phyloP scores from a whole-genome alignment of 1,140 invertebrate genomes.

The Aleiodes sp. region DNA sequence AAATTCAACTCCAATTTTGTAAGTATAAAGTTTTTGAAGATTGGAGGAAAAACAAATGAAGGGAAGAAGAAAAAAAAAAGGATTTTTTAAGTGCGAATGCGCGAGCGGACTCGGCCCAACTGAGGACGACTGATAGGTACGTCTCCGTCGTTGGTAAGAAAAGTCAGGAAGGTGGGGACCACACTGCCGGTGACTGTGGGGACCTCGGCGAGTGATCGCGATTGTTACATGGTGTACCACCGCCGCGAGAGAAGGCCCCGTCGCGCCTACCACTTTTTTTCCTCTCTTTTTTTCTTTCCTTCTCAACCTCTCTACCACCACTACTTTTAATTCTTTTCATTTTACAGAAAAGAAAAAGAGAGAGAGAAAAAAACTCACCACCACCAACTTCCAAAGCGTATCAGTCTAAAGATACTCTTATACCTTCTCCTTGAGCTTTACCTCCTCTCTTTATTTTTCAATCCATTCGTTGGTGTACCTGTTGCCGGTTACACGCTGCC shows the following conservation, averaged over 20 bases:
- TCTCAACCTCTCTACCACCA: conserved; percentile 17
- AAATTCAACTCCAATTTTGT: too few relatives aligned
- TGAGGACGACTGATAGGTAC: conserved; percentile 54
- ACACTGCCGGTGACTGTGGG: conserved; percentile 35
- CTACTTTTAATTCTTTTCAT: conserved; percentile 10
- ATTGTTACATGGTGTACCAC: conserved; percentile 43
- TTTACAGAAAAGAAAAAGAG: not conserved
- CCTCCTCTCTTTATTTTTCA: too few relatives aligned
- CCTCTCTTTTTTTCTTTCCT: conserved; percentile 4
- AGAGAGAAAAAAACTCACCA: too few relatives aligned
- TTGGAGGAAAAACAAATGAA: not conserved
- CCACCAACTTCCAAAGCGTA: too few relatives aligned
- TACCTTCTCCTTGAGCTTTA: too few relatives aligned
- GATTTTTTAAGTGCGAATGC: conserved; percentile 57
- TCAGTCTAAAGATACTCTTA: too few relatives aligned
- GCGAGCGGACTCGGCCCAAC: conserved; percentile 64
- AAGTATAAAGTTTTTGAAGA: not conserved
- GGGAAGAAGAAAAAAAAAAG: conserved; percentile 43
- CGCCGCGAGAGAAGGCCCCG: conserved; percentile 28
- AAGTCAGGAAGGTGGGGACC: conserved; percentile 40
- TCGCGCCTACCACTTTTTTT: conserved; percentile 29
- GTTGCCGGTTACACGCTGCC: too few relatives aligned
- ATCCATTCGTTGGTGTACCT: too few relatives aligned
- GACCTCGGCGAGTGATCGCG: conserved; percentile 44
- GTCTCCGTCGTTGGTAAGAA: conserved; percentile 47